phyloP scores from a whole-genome alignment of 2,888 invertebrate genomes.

The Zelleria hepariella region DNA sequence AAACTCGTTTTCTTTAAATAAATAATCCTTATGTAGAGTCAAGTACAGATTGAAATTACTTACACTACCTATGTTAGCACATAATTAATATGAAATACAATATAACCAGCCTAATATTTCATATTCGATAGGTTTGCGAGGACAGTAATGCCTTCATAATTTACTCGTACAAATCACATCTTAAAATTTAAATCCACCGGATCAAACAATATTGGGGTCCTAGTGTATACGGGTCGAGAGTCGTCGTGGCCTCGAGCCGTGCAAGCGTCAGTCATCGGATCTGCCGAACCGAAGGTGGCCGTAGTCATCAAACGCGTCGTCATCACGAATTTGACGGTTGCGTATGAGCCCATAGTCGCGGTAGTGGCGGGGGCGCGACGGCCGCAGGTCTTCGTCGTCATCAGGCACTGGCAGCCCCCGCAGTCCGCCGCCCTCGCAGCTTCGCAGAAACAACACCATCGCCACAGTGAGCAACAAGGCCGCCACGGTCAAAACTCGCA shows the following conservation, averaged over 20 bases:
- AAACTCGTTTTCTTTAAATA: constrained; percentile 24
- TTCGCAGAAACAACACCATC: constrained; percentile 27
- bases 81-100: constrained; percentile 26
- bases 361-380: constrained; percentile 35
- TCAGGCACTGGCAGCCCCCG: constrained; percentile 25
- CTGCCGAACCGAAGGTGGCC: constrained; percentile 82
- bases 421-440: constrained; percentile 38
- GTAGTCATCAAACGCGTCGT: constrained; percentile 81
- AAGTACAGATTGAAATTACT: neutral
- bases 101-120: neutral
- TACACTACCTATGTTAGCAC: neutral
- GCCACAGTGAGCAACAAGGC: constrained; percentile 32
- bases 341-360: constrained; percentile 75
- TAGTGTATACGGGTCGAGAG: constrained; percentile 14
- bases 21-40: neutral
- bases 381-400: constrained; percentile 37
- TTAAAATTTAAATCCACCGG: neutral
- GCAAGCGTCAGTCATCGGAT: constrained; percentile 53
- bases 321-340: constrained; percentile 46
- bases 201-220: constrained; percentile 11
- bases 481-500: constrained; percentile 39
- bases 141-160: neutral
- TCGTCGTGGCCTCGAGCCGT: constrained; percentile 10
- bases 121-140: neutral
- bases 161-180: neutral